These are phyloP conservation scores for Scaptomyza polygonia DNA, from an alignment of 2,888 invertebrate genomes.

Conservation along the genomic window DNA sequence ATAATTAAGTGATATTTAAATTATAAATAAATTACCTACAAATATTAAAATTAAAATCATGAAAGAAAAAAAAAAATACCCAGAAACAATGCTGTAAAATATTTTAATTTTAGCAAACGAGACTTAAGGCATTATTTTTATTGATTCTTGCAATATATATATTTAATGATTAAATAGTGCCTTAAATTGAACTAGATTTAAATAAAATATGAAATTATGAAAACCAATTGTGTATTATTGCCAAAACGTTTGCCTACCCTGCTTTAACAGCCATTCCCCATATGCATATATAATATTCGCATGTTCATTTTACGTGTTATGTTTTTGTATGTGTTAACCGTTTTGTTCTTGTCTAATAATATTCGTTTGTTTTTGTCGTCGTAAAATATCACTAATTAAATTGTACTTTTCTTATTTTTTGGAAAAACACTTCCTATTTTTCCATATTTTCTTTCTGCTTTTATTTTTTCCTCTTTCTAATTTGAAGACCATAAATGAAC, in stretches of 20 bases:
- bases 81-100: slow-evolving; percentile 61
- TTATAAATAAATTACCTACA: slow-evolving; percentile 30
- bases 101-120: slow-evolving; percentile 67
- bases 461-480: slow-evolving; percentile 34
- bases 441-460: slow-evolving; percentile 33
- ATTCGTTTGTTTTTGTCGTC: slow-evolving; percentile 34
- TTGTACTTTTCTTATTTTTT: slow-evolving; percentile 33
- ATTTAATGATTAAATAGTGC: slow-evolving; percentile 47
- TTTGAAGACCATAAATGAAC: slow-evolving; percentile 82
- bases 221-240: slow-evolving; percentile 68
- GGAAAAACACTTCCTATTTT: slow-evolving; percentile 10
- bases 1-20: slow-evolving; percentile 76
- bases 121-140: slow-evolving; percentile 69
- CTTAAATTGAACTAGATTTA: slow-evolving; percentile 47
- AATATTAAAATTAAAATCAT: slow-evolving; percentile 32
- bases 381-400: slow-evolving; percentile 46
- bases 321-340: slow-evolving; percentile 24
- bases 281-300: slow-evolving; percentile 42
- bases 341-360: slow-evolving; percentile 45
- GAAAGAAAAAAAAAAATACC: slow-evolving; percentile 26
- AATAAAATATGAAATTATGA: slow-evolving; percentile 66
- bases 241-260: slow-evolving; percentile 8
- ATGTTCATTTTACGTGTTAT: slow-evolving; percentile 43
- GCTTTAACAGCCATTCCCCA: slow-evolving; percentile 38
- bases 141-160: slow-evolving; percentile 71